phyloP scores from a whole-genome alignment of 2,797 vertebrate species.

The Valencia hispanica region DNA sequence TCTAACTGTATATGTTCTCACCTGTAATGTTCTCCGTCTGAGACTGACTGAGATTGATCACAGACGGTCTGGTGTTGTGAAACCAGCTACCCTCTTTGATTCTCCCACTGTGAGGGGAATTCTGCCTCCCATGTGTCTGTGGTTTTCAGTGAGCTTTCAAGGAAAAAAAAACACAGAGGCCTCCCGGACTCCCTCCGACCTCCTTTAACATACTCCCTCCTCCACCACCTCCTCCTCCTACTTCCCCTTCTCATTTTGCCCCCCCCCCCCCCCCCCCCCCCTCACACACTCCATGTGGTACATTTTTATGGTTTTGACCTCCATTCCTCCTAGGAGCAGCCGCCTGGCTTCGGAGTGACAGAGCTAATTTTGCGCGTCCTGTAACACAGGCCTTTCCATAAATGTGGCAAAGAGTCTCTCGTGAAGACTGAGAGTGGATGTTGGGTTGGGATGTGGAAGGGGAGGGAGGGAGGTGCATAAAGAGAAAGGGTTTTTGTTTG shows the following conservation, averaged over 20 bases:
- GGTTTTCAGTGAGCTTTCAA: slow-evolving; percentile 81
- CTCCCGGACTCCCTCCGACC: slow-evolving; percentile 48
- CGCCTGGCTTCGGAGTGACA: slow-evolving; percentile 30
- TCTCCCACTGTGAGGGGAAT: slow-evolving; percentile 71
- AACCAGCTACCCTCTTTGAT: slow-evolving; percentile 8
- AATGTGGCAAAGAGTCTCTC: slow-evolving; percentile 50
- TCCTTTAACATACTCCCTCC: slow-evolving; percentile 24
- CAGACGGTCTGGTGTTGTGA: slow-evolving; percentile 58
- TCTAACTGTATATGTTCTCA: slow-evolving; percentile 2
- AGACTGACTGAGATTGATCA: slow-evolving; percentile 26
- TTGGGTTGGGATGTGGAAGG: slow-evolving; percentile 12
- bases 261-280: background rate
- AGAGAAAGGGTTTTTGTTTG: slow-evolving; percentile 79
- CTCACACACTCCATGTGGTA: slow-evolving; percentile 56
- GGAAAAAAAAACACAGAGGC: slow-evolving; percentile 78
- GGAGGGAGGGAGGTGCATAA: slow-evolving; percentile 28
- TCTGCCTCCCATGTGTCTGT: slow-evolving; percentile 80
- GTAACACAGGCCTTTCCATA: slow-evolving; percentile 50
- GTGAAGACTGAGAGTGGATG: slow-evolving; percentile 33
- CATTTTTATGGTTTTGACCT: slow-evolving; percentile 41
- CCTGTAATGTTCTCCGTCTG: slow-evolving; percentile 28
- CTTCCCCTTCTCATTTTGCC: slow-evolving; percentile 35
- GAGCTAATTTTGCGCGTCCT: slow-evolving; percentile 45
- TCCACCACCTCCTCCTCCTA: slow-evolving; percentile 22
- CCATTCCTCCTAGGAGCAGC: slow-evolving; percentile 34